Conservation (phyloP, 37 sponge, comb jelly and placozoan species). For the Cladorhizidae sp. region DNA sequence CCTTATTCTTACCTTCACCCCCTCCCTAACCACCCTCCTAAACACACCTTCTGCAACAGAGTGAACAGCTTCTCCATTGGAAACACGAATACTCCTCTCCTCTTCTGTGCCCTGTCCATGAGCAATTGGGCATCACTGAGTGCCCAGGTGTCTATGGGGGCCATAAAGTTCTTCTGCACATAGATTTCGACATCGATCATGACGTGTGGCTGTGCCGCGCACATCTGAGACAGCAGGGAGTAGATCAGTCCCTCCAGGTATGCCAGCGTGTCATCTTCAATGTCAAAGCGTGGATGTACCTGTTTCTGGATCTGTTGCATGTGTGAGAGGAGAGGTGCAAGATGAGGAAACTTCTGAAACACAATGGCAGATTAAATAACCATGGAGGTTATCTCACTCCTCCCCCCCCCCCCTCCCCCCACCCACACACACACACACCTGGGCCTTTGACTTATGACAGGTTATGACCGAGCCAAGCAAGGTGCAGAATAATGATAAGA, state of each 20-base stretch:
- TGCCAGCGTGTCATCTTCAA: conserved; percentile 72
- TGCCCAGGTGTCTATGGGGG: conserved; percentile 84
- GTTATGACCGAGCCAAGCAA: too few species aligned
- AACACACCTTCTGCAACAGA: conserved; percentile 59
- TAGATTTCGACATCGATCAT: conserved; percentile 72
- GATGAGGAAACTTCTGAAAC: too few species aligned
- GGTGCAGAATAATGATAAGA: too few species aligned
- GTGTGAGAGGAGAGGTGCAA: too few species aligned
- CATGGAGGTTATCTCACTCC: too few species aligned
- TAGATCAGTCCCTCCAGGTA: conserved; percentile 83
- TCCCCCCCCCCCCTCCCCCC: too few species aligned
- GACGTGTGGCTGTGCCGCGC: conserved; percentile 63
- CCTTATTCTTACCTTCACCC: neutral
- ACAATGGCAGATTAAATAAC: too few species aligned
- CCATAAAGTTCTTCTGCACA: conserved; percentile 69
- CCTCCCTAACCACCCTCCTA: neutral
- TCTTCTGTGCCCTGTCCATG: conserved; percentile 64
- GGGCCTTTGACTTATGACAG: too few species aligned
- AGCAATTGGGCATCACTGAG: conserved; percentile 75
- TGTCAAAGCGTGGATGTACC: conserved; percentile 84
- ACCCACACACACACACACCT: too few species aligned
- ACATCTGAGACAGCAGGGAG: conserved; percentile 76
- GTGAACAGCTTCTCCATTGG: conserved; percentile 77
- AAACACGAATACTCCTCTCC: conserved; percentile 57
- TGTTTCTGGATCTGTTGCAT: conserved; percentile 72